Evolutionary conservation across 2,888 invertebrate genomes (phyloP).

Genomic region (Melolontha melolontha): DNA sequence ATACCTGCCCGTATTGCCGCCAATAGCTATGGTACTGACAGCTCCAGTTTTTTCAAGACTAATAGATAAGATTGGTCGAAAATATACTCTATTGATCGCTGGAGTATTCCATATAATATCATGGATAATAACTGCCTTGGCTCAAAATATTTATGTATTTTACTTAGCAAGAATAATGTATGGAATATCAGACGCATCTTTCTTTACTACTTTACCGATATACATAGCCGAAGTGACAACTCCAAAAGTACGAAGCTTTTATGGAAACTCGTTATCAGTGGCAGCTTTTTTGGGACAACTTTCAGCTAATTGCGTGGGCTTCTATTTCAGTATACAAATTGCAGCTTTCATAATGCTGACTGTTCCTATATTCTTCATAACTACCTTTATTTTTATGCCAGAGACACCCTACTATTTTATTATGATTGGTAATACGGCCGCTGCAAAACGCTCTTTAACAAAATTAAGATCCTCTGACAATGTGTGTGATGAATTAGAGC

Average conservation of each 20-base stretch:
- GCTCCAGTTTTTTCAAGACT: constrained; percentile 52
- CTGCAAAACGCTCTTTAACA: constrained; percentile 53
- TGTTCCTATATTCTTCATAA: constrained; percentile 69
- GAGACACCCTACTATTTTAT: constrained; percentile 59
- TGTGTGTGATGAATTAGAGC: constrained; percentile 54
- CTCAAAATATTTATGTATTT: constrained; percentile 53
- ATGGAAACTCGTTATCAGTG: constrained; percentile 56
- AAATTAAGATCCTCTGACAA: constrained; percentile 53
- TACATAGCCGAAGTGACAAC: constrained; percentile 58
- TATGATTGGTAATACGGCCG: constrained; percentile 51
- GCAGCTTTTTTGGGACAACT: constrained; percentile 54
- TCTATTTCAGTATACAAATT: constrained; percentile 67
- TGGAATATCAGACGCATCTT: constrained; percentile 55
- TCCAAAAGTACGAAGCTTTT: constrained; percentile 56
- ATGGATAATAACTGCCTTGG: constrained; percentile 52
- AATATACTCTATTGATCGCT: constrained; percentile 53
- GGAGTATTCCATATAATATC: constrained; percentile 54
- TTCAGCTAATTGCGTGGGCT: constrained; percentile 68
- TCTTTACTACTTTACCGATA: constrained; percentile 55
- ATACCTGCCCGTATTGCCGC: constrained; percentile 57
- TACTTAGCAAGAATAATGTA: constrained; percentile 55
- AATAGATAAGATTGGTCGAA: constrained; percentile 56
- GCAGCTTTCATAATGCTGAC: constrained; percentile 70
- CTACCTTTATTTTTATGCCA: constrained; percentile 65
- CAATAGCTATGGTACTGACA: constrained; percentile 52